Evolutionary conservation across 2,113 vertebrate genomes (phyloP).

Genomic region (Barbus barbus): DNA sequence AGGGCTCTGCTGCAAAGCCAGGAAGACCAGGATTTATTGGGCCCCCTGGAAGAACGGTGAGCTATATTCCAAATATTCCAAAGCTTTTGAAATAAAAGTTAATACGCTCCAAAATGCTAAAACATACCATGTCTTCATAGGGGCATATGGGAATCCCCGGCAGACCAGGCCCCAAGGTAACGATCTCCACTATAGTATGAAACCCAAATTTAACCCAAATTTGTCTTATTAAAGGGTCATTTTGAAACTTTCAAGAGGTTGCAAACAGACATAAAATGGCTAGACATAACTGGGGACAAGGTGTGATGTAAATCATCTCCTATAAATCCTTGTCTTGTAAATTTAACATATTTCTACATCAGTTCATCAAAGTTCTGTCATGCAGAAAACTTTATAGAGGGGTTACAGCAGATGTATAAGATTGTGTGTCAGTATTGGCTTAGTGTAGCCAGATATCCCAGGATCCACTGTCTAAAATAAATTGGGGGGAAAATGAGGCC

Average conservation of each 20-base stretch:
- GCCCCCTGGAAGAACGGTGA: constrained; percentile 73
- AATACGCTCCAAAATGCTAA: constrained; percentile 59
- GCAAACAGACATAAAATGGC: neutral
- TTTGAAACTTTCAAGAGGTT: neutral
- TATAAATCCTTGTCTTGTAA: neutral
- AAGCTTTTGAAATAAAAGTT: constrained; percentile 55
- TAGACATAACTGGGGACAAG: neutral
- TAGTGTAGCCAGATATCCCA: neutral
- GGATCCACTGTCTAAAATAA: neutral
- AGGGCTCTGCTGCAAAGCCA: constrained; percentile 76
- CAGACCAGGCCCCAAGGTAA: constrained; percentile 73
- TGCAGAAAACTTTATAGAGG: neutral
- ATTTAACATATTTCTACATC: constrained; percentile 8
- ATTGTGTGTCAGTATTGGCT: constrained; percentile 11
- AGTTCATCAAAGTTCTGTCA: constrained; percentile 3
- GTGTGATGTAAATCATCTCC: neutral
- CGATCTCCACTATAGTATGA: constrained; percentile 17
- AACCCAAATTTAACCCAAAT: constrained; percentile 30
- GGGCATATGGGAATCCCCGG: constrained; percentile 74
- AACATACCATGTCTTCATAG: constrained; percentile 67
- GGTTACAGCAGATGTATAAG: neutral
- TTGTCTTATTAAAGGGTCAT: neutral
- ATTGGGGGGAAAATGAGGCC: neutral
- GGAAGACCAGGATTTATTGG: constrained; percentile 77
- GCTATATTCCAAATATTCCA: constrained; percentile 57